A percentile compares a stretch with the other conserved stretches of the same genome.
Evolutionary conservation across 2,888 invertebrate genomes (phyloP).

Genomic region (Agriopis leucophaearia): DNA sequence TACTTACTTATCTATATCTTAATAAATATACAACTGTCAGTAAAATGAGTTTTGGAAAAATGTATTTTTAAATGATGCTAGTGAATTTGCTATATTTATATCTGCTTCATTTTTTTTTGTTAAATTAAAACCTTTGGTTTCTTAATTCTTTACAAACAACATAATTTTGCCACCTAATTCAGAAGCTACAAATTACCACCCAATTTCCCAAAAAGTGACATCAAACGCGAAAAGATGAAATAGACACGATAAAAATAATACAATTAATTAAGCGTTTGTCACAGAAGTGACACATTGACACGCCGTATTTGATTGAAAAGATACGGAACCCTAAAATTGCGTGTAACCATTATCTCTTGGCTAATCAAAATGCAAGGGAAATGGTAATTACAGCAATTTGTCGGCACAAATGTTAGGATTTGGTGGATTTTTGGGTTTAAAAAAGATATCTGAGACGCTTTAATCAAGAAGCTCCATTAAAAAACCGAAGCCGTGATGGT

Average conservation of each 20-base stretch:
- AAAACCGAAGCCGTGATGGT: background rate
- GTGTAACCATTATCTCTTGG: constrained; percentile 68
- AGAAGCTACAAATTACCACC: constrained; percentile 23
- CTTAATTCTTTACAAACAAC: too few relatives aligned
- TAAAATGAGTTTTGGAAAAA: too few relatives aligned
- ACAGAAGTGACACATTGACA: constrained; percentile 66
- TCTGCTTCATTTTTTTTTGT: too few relatives aligned
- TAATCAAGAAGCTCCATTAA: background rate
- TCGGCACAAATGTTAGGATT: constrained; percentile 57
- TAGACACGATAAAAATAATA: constrained; percentile 44
- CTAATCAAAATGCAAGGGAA: constrained; percentile 53
- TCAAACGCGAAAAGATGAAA: constrained; percentile 38
- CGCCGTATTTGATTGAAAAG: constrained; percentile 63
- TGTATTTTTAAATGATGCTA: too few relatives aligned
- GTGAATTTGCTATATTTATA: too few relatives aligned
- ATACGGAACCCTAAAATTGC: constrained; percentile 66
- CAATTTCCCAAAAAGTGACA: constrained; percentile 24
- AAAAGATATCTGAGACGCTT: constrained; percentile 29
- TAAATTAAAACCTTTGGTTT: too few relatives aligned
- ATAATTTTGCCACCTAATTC: background rate
- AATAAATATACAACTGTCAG: too few relatives aligned
- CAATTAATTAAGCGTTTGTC: constrained; percentile 73
- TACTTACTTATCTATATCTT: too few relatives aligned
- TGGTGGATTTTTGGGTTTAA: constrained; percentile 40
- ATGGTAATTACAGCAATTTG: constrained; percentile 77